Evolutionary conservation across 2,113 vertebrate species (phyloP).

Genomic region (Chauna torquata): DNA sequence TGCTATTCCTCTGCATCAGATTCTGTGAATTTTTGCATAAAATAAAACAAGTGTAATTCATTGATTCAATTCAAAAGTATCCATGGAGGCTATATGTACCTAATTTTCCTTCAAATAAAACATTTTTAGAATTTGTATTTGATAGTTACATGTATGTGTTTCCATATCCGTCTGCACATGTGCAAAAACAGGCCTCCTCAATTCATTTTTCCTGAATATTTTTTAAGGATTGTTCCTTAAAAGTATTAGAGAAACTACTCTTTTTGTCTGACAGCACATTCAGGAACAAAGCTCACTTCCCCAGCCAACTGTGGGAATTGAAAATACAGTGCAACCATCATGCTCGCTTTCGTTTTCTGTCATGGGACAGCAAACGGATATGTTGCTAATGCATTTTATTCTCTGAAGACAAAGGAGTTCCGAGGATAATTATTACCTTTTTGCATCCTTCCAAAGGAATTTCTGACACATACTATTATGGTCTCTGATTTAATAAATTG

Average conservation of each 20-base stretch:
- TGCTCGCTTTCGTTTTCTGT: slow-evolving; percentile 7
- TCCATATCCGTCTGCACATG: background rate
- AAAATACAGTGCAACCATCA: background rate
- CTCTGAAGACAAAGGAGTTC: slow-evolving; percentile 41
- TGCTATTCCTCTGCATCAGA: background rate
- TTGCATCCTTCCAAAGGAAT: slow-evolving; percentile 6
- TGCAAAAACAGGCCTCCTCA: background rate
- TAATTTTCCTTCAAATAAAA: background rate
- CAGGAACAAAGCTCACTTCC: background rate
- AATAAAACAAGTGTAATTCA: background rate
- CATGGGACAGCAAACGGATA: background rate
- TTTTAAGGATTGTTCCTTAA: background rate
- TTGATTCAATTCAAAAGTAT: background rate
- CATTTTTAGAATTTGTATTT: background rate
- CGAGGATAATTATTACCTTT: slow-evolving; percentile 42
- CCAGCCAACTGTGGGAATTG: background rate
- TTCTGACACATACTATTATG: background rate
- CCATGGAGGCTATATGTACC: background rate
- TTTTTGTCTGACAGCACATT: background rate
- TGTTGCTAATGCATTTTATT: slow-evolving; percentile 27
- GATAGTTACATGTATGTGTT: background rate
- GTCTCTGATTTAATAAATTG: slow-evolving; percentile 50
- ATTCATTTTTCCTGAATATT: background rate
- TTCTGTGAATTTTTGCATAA: background rate
- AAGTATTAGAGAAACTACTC: background rate